Evolutionary conservation across 1,140 invertebrate genomes (phyloP), one percentile per base, ranked within the genome.

Genomic region (Acromyrmex heyeri): DNA sequence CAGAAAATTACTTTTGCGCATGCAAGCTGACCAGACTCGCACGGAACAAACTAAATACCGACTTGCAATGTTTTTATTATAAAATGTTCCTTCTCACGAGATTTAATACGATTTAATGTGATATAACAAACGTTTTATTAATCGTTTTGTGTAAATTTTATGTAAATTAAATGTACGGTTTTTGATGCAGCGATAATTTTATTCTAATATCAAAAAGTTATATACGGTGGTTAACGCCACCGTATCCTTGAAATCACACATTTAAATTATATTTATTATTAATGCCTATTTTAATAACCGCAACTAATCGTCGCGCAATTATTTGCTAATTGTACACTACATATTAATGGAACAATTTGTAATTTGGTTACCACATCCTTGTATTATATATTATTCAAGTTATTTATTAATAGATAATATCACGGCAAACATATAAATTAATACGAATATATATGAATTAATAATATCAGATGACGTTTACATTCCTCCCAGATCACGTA

Each of bases 1-100:
- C 69, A 75, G 79, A 75, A 61, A 83, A 83, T 83, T 83, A 83
- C 69, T 61, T 83, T 75, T 61, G 38, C 79, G 30, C 69, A 30
- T 21, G 53, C 78, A 55, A 75, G 55, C 79, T 73, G 27, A 83
- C 79, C 55, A 30, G 53, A 5, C 79, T 75, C 55, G 38, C 65
- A 10, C 38, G 18, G 16, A 57, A 24, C 53, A 7, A 50, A 61
- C 57, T 48, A 73, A 83, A 83, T 75, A 83, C 79, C 44, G 79
- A 57, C 55, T 24, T 24, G 27, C 24, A 61, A 75, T 75, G 57
- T 75, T 83, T 83, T 83, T 75, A 83, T 83, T 61, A 83, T 4
- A n/a, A 44, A 55, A 79, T 21, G 16, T 57, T 38, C 27, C 8
- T 53, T 16, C 24, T 34, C 50, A 27, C 18, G 18, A 34, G 69